Conservation (phyloP, 2,797 vertebrate genomes). For the Hafferia zeledoni region DNA sequence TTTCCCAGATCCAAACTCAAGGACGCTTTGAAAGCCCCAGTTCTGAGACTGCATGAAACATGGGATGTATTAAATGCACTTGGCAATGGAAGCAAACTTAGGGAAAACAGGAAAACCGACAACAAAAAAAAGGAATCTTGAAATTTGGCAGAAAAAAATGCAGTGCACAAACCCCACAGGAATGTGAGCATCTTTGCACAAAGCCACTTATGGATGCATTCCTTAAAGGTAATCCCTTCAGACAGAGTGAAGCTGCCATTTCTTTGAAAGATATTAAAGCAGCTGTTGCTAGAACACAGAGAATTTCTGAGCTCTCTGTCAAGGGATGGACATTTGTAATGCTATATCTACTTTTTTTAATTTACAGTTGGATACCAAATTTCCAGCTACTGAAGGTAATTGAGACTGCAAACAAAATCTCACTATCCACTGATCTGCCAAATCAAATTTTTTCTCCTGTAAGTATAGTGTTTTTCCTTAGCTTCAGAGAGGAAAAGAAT, state of each 20-base stretch:
- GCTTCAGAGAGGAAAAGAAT: slow-evolving; percentile 29
- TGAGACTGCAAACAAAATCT: slow-evolving; percentile 56
- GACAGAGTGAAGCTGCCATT: slow-evolving; percentile 27
- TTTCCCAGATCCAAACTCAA: background rate
- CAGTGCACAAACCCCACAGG: background rate
- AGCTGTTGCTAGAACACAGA: slow-evolving; percentile 25
- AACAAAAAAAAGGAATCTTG: background rate
- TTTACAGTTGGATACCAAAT: slow-evolving; percentile 20
- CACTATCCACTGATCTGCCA: slow-evolving; percentile 38
- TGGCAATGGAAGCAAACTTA: background rate
- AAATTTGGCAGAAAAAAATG: background rate
- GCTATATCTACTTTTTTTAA: background rate
- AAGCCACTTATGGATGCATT: background rate
- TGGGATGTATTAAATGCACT: background rate
- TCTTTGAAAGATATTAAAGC: slow-evolving; percentile 41
- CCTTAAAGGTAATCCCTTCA: slow-evolving; percentile 39
- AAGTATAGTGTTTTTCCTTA: background rate
- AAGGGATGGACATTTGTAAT: background rate
- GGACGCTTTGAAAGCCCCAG: background rate
- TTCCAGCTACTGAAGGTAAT: slow-evolving; percentile 27
- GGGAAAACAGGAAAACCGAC: background rate
- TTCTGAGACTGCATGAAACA: background rate
- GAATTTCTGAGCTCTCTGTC: background rate
- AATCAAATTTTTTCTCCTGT: slow-evolving; percentile 28
- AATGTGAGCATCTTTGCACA: background rate